phyloP scores from a whole-genome alignment of 2,113 vertebrate genomes.

The Azemiops feae region DNA sequence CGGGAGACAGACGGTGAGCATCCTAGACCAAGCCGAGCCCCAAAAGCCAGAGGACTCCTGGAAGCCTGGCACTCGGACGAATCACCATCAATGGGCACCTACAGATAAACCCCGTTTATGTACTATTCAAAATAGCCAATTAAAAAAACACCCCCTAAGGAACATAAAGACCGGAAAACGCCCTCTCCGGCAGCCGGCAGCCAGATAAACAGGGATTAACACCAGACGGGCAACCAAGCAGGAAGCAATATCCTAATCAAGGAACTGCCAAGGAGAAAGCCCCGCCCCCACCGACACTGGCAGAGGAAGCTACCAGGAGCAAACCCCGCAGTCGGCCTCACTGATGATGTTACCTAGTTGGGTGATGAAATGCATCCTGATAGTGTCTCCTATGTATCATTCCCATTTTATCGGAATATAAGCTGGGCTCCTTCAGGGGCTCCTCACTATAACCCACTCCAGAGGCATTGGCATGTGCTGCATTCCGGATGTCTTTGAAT shows the following conservation, averaged over 20 bases:
- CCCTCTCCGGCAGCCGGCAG: too few species aligned
- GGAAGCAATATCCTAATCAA: too few species aligned
- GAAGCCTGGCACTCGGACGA: background rate
- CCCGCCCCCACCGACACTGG: too few species aligned
- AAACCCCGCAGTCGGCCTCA: background rate
- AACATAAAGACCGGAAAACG: too few species aligned
- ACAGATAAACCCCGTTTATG: background rate
- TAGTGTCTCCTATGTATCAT: background rate
- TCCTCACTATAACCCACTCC: background rate
- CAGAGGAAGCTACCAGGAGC: too few species aligned
- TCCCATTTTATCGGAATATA: background rate
- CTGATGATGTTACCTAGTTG: background rate
- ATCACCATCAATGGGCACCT: background rate
- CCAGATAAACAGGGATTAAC: too few species aligned
- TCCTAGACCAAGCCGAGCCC: too few species aligned
- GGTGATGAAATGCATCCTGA: background rate
- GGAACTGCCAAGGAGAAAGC: too few species aligned
- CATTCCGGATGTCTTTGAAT: background rate
- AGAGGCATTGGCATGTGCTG: rapidly evolving
- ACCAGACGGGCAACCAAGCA: too few species aligned
- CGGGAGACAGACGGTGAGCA: background rate
- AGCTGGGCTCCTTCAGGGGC: background rate
- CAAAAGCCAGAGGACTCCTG: background rate
- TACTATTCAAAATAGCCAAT: too few species aligned
- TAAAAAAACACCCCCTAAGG: too few species aligned